A percentile compares a stretch with the other conserved stretches of the same genome.
phyloP scores from a whole-genome alignment of 2,888 invertebrate species.

The Aquatica leii region DNA sequence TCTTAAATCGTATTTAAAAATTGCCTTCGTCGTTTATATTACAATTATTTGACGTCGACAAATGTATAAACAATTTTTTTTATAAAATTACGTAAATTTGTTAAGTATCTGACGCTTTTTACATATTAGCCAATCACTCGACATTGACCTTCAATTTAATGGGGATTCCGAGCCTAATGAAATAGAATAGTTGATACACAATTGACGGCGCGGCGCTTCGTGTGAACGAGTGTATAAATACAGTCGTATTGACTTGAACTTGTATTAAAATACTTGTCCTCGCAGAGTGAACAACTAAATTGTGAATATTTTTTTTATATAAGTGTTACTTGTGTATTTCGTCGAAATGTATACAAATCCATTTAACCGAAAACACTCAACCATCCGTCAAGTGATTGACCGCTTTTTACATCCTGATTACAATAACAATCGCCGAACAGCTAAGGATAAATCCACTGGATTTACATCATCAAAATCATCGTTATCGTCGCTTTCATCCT shows the following conservation, averaged over 20 bases:
- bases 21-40: no score
- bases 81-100: conserved; percentile 2
- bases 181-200: conserved; percentile 21
- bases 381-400: conserved; percentile 71
- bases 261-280: conserved; percentile 18
- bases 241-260: conserved; percentile 1
- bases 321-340: neutral
- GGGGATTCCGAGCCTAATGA: conserved; percentile 18
- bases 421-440: conserved; percentile 27
- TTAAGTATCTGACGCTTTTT: conserved; percentile 12
- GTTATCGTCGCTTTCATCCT: conserved; percentile 17
- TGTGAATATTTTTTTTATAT: neutral
- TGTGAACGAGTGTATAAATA: conserved; percentile 19
- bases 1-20: no score
- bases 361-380: conserved; percentile 74
- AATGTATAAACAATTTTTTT: neutral
- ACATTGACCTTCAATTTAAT: conserved; percentile 29
- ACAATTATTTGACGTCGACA: neutral
- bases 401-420: conserved; percentile 67
- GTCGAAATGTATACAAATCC: conserved; percentile 73
- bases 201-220: neutral
- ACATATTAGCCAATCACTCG: conserved; percentile 21
- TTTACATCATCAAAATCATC: conserved; percentile 25
- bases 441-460: conserved; percentile 5
- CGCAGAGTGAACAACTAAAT: conserved; percentile 1